Evolutionary conservation across 2,113 vertebrate species (phyloP).

Genomic region (Antigone vipio): DNA sequence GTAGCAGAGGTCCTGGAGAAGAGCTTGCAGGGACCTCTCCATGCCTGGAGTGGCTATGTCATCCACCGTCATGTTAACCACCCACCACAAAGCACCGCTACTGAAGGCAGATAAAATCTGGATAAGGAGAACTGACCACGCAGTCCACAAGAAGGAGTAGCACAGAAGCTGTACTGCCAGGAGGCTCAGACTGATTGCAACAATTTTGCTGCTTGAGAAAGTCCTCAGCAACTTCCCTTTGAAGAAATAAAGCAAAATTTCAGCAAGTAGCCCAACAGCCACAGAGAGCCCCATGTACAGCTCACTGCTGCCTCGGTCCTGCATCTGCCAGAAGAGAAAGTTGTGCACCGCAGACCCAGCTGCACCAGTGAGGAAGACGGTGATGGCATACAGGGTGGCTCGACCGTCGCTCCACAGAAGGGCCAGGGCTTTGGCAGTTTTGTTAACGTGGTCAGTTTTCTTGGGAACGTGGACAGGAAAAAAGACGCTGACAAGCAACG

Average conservation of each 20-base stretch:
- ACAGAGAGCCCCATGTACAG: conserved; percentile 82
- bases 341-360: conserved; percentile 70
- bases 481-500: conserved; percentile 50
- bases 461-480: conserved; percentile 76
- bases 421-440: conserved; percentile 73
- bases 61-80: conserved; percentile 64
- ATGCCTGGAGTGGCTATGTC: conserved; percentile 76
- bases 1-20: conserved; percentile 71
- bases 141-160: conserved; percentile 83
- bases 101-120: conserved; percentile 80
- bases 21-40: conserved; percentile 73
- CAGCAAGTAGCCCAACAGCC: conserved; percentile 73
- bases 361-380: conserved; percentile 69
- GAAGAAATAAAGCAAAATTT: conserved; percentile 71
- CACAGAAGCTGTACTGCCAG: conserved; percentile 81
- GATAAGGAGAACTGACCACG: conserved; percentile 78
- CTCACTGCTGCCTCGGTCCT: conserved; percentile 79
- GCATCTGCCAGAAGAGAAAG: conserved; percentile 91
- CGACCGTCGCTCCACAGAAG: conserved; percentile 72
- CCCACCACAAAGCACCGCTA: conserved; percentile 81
- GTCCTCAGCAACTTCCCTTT: conserved; percentile 59
- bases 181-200: conserved; percentile 62
- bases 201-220: conserved; percentile 54
- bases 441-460: conserved; percentile 40
- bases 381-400: conserved; percentile 74